Evolutionary conservation across 2,888 invertebrate genomes (phyloP), one percentile per base, ranked within the genome.

Genomic region (Sabatieria punctata): DNA sequence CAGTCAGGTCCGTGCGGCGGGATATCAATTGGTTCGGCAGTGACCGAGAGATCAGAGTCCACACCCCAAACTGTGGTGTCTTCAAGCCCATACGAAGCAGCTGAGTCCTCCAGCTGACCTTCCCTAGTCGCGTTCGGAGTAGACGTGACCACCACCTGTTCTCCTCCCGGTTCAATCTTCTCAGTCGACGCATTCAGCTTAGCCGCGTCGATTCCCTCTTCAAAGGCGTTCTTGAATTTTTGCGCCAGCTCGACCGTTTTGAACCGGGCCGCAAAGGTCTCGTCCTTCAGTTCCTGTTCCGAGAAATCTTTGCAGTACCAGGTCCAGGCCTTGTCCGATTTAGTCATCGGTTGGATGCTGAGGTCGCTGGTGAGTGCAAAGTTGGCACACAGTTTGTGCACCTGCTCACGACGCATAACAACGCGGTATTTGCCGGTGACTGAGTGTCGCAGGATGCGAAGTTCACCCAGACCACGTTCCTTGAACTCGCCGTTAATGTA

Each of bases 371-470:
- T 33, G 36, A 64, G 49, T 3, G 48, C 48, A 53, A 57, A 57
- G 52, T 64, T 64, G 46, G 64, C 64, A 44, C 62, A 63, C 4
- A 64, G 51, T 49, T 64, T 64, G 46, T 53, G 54, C n/a, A 60
- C 57, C 68, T 85, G 84, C 55, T 91, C 89, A 11, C 91, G 76
- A 23, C 91, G 75, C 89, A 93, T 89, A 15, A 95, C 71, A 30
- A 91, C 74, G 50, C 88, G 77, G 57, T 60, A 55, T 36, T 60
- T 63, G 25, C 78, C 75, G 26, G 75, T 76, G 6, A 65, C 69
- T 0, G 77, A 75, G 64, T 91, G 80, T 64, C 78, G 74, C 23
- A 74, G 61, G 6, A 72, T 62, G 53, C 73, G 74, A 22, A 75
- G 52, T 38, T 70, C 68, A 2, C 74, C 74, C 4, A 67, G 54